phyloP scores from a whole-genome alignment of 2,113 vertebrate genomes.

The Heliornis fulica region DNA sequence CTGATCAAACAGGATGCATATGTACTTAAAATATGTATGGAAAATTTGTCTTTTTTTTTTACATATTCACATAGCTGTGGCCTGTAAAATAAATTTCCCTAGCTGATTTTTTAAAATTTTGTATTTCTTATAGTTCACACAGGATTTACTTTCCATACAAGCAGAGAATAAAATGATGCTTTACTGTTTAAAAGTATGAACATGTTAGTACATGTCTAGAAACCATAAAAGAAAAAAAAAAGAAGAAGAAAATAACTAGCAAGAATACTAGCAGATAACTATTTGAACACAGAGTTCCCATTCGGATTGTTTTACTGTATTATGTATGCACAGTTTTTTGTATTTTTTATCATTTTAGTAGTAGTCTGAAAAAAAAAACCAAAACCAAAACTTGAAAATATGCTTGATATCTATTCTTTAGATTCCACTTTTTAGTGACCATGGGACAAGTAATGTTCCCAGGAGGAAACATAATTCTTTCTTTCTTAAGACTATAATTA shows the following conservation, averaged over 20 bases:
- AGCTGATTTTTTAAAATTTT: neutral
- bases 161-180: neutral
- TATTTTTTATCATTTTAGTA: neutral
- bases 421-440: neutral
- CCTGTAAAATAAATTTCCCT: neutral
- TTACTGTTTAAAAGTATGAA: neutral
- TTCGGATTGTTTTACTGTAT: neutral
- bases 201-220: neutral
- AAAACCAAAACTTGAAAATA: constrained; percentile 4
- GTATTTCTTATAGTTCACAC: neutral
- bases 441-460: neutral
- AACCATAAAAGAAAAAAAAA: neutral
- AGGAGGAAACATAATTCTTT: neutral
- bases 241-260: neutral
- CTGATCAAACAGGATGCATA: neutral
- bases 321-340: neutral
- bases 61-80: neutral
- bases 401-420: neutral
- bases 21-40: neutral
- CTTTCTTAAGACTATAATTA: neutral
- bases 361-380: neutral
- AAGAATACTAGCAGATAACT: neutral
- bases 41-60: neutral
- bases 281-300: neutral
- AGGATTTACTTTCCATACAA: neutral